Percentiles rank a stretch among this genome's conserved stretches.
phyloP scores from a whole-genome alignment of 2,113 vertebrate species.

The Gulo gulo region DNA sequence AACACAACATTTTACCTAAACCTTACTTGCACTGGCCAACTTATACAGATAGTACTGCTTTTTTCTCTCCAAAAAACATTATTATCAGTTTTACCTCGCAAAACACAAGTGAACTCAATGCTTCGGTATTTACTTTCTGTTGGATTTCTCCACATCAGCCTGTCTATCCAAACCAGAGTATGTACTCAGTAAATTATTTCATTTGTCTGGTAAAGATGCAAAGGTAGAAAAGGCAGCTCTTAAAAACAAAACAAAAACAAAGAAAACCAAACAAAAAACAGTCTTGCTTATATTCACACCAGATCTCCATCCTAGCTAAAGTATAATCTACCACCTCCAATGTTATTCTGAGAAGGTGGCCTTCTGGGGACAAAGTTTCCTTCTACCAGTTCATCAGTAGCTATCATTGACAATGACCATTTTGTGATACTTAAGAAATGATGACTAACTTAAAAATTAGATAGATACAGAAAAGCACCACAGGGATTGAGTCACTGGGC shows the following conservation, averaged over 20 bases:
- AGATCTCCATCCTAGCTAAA: not conserved
- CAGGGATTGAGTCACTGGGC: conserved; percentile 54
- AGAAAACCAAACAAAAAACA: conserved; percentile 5
- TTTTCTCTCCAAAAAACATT: not conserved
- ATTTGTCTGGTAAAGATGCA: not conserved
- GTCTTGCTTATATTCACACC: not conserved
- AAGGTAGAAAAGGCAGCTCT: not conserved
- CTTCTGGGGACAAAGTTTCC: not conserved
- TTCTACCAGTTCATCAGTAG: conserved; percentile 48
- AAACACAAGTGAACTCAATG: not conserved
- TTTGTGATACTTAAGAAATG: conserved; percentile 63
- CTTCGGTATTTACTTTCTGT: not conserved
- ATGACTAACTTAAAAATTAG: conserved; percentile 68
- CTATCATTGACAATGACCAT: not conserved
- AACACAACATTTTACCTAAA: not conserved
- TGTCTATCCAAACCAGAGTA: not conserved
- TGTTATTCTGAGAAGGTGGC: not conserved
- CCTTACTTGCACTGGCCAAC: not conserved
- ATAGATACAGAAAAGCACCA: conserved; percentile 66
- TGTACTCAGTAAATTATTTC: not conserved
- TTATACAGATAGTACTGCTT: not conserved
- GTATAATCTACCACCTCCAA: not conserved
- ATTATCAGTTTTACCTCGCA: not conserved
- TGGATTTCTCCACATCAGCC: not conserved
- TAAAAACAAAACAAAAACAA: not conserved